phyloP scores from a whole-genome alignment of 2,113 vertebrate genomes.

The Sarotherodon lohbergeri region DNA sequence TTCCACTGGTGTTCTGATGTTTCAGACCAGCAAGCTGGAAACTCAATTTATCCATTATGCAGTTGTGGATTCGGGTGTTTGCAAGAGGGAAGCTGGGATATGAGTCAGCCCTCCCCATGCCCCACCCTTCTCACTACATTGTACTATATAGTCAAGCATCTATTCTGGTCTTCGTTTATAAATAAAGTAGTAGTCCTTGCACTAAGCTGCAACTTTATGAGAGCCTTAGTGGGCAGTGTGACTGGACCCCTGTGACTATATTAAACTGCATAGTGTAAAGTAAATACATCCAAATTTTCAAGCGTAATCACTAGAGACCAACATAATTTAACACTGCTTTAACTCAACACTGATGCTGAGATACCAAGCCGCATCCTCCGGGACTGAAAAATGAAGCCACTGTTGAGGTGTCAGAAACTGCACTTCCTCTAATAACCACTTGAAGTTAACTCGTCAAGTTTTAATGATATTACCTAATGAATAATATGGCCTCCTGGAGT shows the following conservation, averaged over 20 bases:
- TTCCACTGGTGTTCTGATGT: not conserved
- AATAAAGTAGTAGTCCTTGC: not conserved
- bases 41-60: not conserved
- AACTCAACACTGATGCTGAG: not conserved
- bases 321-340: not conserved
- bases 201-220: not conserved
- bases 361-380: not conserved
- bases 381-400: not conserved
- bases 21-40: slow-evolving; percentile 10
- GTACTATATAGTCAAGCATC: not conserved
- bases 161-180: slow-evolving; percentile 34
- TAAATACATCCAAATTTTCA: not conserved
- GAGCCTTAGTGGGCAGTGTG: not conserved
- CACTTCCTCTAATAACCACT: not conserved
- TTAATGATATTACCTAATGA: not conserved
- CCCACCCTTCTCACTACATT: not conserved
- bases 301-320: not conserved
- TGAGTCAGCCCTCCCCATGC: not conserved
- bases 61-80: not conserved
- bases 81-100: not conserved
- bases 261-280: not conserved
- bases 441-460: not conserved
- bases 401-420: not conserved
- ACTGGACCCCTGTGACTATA: not conserved
- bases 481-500: not conserved